Base-by-base conservation (phyloP, 1,140 invertebrate genomes). In the Drosophila littoralis region DNA sequence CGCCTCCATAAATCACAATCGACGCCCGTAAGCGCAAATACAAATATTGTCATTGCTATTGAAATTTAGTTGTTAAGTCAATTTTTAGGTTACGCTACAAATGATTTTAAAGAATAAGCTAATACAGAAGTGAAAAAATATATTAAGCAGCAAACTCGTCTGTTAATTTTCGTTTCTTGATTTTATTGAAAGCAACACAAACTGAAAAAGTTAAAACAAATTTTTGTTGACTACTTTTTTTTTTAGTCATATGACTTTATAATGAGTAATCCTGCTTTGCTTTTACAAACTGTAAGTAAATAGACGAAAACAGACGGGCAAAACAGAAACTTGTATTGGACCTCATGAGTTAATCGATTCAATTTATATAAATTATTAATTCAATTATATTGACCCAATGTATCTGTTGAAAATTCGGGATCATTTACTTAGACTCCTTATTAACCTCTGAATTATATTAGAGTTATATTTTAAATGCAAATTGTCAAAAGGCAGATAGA, bases 1-100 rank as follows among this genome's bases (percentile, higher is more conserved):
- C 68, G 63, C 58, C 79, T 83, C 54, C 64, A 76, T 66, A 64
- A 79, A 73, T 36, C 63, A 63, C 72, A 65, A 45, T 73, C 51
- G 71, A 59, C 80, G 51, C 71, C 66, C 45, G 43, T 46, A 33
- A 65, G 59, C 50, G 78, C 67, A 66, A 67, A 76, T 77, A 86
- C 63, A 83, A 79, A 66, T 82, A 70, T 69, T 77, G 80, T 89
- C 84, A 83, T 88, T 83, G 71, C 73, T 89, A 88, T 77, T 88
- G 68, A 78, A 83, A 72, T 88, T 89, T 89, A 89, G 77, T 89
- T 88, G 12, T 77, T 88, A 88, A 88, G 83, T 66, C 73, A 74
- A 71, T 77, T 77, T 77, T 89, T 80, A 88, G 80, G 79, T 86
- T 76, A 89, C 72, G 50, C 88, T 83, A 79, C 69, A 63, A 80